These are phyloP conservation scores for Aeoliscus strigatus DNA, from an alignment of 2,797 vertebrate species.

Conservation along the genomic window DNA sequence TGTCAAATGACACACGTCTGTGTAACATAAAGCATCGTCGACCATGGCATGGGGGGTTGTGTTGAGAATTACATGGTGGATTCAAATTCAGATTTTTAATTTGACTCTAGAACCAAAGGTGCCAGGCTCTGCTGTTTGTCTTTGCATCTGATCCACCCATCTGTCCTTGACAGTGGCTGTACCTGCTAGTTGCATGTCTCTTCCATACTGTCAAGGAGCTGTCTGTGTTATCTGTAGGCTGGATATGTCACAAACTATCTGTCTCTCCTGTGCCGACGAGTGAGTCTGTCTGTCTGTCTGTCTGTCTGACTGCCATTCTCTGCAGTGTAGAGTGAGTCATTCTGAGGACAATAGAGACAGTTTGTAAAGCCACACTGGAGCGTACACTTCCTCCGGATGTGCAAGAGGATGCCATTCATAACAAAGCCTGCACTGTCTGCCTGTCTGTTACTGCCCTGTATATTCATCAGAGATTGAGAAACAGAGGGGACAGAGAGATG, in stretches of 20 bases:
- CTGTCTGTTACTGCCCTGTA: constrained; percentile 52
- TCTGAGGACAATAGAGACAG: constrained; percentile 73
- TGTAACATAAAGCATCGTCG: too few relatives aligned
- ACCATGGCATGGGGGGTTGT: too few relatives aligned
- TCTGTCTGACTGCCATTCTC: constrained; percentile 63
- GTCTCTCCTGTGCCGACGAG: constrained; percentile 50
- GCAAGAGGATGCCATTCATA: constrained; percentile 74
- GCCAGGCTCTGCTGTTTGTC: constrained; percentile 26
- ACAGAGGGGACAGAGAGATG: constrained; percentile 24
- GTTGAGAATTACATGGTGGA: too few relatives aligned
- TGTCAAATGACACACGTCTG: constrained; percentile 4
- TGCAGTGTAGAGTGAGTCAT: constrained; percentile 71
- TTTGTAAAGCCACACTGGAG: constrained; percentile 77
- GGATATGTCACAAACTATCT: constrained; percentile 52
- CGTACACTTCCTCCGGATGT: constrained; percentile 76
- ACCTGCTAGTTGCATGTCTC: constrained; percentile 22
- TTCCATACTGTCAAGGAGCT: constrained; percentile 28
- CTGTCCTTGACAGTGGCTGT: constrained; percentile 11
- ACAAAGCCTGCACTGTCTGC: constrained; percentile 73
- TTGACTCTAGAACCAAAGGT: constrained; percentile 19
- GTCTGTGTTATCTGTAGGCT: constrained; percentile 19
- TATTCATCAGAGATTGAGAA: constrained; percentile 35
- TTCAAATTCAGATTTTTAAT: not conserved
- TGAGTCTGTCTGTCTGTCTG: constrained; percentile 56
- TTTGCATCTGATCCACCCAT: constrained; percentile 16